Conservation (phyloP, 2,888 invertebrate species). For the Orthosia cruda region DNA sequence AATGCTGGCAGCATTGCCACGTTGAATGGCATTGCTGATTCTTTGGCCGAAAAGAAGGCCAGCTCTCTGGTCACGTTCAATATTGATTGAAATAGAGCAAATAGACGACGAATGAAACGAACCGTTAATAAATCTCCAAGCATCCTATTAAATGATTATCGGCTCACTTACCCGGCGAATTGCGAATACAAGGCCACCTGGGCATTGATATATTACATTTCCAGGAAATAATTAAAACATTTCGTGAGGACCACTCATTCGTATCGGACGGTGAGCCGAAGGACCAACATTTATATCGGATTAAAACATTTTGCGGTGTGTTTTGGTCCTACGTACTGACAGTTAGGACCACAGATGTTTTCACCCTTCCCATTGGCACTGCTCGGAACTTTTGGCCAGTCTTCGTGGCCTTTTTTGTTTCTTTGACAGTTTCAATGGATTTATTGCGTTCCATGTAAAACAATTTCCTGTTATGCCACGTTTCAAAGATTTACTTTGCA, state of each 20-base stretch:
- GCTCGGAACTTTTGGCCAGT: slow-evolving; percentile 44
- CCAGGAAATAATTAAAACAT: slow-evolving; percentile 60
- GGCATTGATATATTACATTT: slow-evolving; percentile 46
- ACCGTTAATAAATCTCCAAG: slow-evolving; percentile 5
- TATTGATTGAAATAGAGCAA: background rate
- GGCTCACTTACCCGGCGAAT: slow-evolving; percentile 14
- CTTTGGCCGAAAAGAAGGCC: no score
- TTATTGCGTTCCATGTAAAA: slow-evolving; percentile 55
- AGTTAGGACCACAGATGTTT: slow-evolving; percentile 63
- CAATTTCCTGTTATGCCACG: slow-evolving; percentile 49
- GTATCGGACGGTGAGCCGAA: slow-evolving; percentile 43
- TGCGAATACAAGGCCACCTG: slow-evolving; percentile 25
- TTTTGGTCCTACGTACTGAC: slow-evolving; percentile 63
- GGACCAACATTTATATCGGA: slow-evolving; percentile 58
- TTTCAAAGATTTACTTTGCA: slow-evolving; percentile 52
- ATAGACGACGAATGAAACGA: slow-evolving; percentile 22
- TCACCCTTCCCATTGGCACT: slow-evolving; percentile 47
- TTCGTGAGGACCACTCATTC: slow-evolving; percentile 52
- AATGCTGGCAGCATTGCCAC: no score
- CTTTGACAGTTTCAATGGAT: slow-evolving; percentile 45
- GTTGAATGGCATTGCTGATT: no score
- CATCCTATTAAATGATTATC: slow-evolving; percentile 14
- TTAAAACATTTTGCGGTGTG: slow-evolving; percentile 70
- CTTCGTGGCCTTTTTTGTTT: slow-evolving; percentile 55
- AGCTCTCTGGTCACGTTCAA: no score